phyloP scores from a whole-genome alignment of 2,113 vertebrate species.

The Meles meles region DNA sequence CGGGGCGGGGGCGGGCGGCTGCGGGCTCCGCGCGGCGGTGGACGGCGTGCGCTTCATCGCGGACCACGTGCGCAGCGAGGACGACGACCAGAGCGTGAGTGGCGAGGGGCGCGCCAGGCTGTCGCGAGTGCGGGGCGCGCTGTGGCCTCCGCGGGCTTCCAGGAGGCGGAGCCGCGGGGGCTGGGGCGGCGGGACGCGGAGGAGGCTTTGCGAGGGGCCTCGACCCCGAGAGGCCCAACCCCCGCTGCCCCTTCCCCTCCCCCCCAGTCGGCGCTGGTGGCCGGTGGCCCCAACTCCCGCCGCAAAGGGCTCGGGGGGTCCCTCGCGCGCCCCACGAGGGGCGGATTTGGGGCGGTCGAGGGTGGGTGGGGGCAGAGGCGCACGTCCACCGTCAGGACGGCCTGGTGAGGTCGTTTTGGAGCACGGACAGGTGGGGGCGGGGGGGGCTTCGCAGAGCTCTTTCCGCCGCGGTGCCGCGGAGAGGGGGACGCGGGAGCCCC shows the following conservation, averaged over 20 bases:
- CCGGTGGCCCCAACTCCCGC: not conserved
- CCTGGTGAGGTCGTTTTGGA: constrained; percentile 13
- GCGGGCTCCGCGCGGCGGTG: constrained; percentile 91
- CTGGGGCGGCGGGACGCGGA: too few species aligned
- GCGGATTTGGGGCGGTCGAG: not conserved
- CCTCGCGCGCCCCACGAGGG: not conserved
- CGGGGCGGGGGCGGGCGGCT: constrained; percentile 59
- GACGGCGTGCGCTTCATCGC: constrained; percentile 97
- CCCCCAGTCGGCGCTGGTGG: not conserved
- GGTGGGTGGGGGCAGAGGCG: not conserved
- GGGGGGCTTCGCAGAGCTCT: not conserved
- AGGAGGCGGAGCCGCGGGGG: fast-evolving
- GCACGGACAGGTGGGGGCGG: not conserved
- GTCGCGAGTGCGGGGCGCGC: fast-evolving
- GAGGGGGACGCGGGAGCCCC: not conserved
- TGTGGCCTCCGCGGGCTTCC: not conserved
- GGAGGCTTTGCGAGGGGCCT: too few species aligned
- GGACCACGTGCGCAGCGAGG: constrained; percentile 95
- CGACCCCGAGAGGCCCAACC: too few species aligned
- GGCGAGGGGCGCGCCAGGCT: not conserved
- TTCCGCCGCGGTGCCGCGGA: too few species aligned
- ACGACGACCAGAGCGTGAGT: constrained; percentile 97
- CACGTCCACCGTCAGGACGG: not conserved
- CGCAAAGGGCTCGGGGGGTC: not conserved
- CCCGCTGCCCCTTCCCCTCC: too few species aligned